phyloP scores from a whole-genome alignment of 1,140 invertebrate species.

The Steinernema khuongi region DNA sequence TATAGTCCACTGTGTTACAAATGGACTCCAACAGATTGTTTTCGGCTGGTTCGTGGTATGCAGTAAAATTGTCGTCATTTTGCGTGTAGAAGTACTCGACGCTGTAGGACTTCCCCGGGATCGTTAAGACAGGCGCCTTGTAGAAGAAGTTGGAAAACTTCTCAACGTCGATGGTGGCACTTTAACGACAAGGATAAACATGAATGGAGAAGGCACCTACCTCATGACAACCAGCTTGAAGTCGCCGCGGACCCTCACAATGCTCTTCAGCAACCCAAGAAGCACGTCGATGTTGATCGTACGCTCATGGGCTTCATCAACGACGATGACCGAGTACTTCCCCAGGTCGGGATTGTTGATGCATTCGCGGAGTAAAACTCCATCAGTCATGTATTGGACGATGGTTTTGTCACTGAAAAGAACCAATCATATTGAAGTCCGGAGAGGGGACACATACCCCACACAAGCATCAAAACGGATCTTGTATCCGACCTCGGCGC shows the following conservation, averaged over 20 bases:
- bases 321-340: slow-evolving; percentile 80
- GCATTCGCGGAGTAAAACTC: slow-evolving; percentile 79
- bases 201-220: not conserved
- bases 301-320: slow-evolving; percentile 97
- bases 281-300: slow-evolving; percentile 69
- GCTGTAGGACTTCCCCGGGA: slow-evolving; percentile 74
- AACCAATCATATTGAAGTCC: not conserved
- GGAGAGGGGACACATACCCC: slow-evolving; percentile 64
- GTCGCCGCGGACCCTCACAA: slow-evolving; percentile 81
- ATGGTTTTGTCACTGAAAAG: slow-evolving; percentile 65
- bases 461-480: slow-evolving; percentile 74
- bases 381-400: slow-evolving; percentile 98
- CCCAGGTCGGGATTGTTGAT: slow-evolving; percentile 74
- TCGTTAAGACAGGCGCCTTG: slow-evolving; percentile 89
- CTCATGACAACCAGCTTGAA: slow-evolving; percentile 88
- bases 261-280: slow-evolving; percentile 65
- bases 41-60: slow-evolving; percentile 66
- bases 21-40: slow-evolving; percentile 14
- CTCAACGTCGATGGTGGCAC: slow-evolving; percentile 89
- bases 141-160: slow-evolving; percentile 93
- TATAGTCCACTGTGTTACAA: slow-evolving; percentile 71
- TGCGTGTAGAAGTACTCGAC: slow-evolving; percentile 96
- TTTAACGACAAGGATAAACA: not conserved
- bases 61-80: slow-evolving; percentile 91
- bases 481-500: slow-evolving; percentile 68